Percentiles rank a stretch among this genome's conserved stretches.
These are phyloP conservation scores for Netelia inedita DNA, from an alignment of 2,888 invertebrate species.

Conservation along the genomic window DNA sequence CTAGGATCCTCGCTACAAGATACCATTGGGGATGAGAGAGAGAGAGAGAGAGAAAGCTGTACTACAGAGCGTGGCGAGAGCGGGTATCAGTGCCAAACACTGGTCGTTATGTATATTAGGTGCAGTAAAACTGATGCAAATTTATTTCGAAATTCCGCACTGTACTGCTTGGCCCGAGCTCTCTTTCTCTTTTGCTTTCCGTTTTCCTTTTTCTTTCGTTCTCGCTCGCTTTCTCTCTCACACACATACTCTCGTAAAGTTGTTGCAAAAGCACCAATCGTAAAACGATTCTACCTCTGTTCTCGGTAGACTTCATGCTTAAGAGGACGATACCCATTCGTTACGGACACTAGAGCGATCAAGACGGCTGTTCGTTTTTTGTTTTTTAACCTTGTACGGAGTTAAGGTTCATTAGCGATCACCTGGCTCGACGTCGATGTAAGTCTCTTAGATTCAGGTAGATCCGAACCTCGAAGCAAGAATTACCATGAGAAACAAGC, in stretches of 20 bases:
- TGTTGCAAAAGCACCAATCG: conserved; percentile 82
- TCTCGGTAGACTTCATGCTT: conserved; percentile 44
- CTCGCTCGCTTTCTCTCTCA: conserved; percentile 46
- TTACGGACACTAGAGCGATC: conserved; percentile 49
- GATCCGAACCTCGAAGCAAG: not conserved
- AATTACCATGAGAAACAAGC: not conserved
- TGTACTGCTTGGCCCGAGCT: conserved; percentile 41
- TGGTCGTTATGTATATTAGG: conserved; percentile 82
- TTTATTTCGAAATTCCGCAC: conserved; percentile 82
- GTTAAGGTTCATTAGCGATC: conserved; percentile 12
- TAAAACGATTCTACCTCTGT: conserved; percentile 82
- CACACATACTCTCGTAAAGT: conserved; percentile 76
- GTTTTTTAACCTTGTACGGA: conserved; percentile 10
- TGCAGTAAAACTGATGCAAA: conserved; percentile 83
- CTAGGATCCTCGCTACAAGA: conserved; percentile 36
- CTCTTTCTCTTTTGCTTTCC: conserved; percentile 4
- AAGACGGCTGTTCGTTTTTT: conserved; percentile 46
- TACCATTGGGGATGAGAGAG: conserved; percentile 1
- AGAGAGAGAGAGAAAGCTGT: not conserved
- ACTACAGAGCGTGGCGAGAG: conserved; percentile 17
- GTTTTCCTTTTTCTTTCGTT: conserved; percentile 10
- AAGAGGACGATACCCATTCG: conserved; percentile 51
- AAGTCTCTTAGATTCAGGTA: not conserved
- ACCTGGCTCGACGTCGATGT: conserved; percentile 6
- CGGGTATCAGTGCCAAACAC: conserved; percentile 82